Percentiles rank a stretch among this genome's conserved stretches.
Conservation (phyloP, 2,797 vertebrate species). For the Acanthornis magna region DNA sequence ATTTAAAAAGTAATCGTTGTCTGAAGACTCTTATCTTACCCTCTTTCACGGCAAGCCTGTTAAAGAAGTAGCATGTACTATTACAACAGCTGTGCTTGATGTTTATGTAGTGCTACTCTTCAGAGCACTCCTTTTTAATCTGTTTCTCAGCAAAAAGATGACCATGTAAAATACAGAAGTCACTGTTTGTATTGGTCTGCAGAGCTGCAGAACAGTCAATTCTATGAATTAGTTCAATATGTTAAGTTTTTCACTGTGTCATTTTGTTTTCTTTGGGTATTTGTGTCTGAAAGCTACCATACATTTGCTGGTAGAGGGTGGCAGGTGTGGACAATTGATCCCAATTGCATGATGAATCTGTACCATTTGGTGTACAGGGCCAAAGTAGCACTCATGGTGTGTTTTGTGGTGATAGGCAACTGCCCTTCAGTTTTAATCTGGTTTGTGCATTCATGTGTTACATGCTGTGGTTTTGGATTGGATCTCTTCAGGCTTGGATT, state of each 20-base stretch:
- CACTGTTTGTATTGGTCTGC: not conserved
- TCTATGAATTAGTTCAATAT: not conserved
- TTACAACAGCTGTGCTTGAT: not conserved
- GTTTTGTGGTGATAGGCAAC: not conserved
- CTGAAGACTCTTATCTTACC: not conserved
- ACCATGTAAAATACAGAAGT: not conserved
- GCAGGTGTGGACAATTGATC: not conserved
- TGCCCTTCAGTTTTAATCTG: not conserved
- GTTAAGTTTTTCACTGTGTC: not conserved
- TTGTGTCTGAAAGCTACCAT: not conserved
- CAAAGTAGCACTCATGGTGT: fast-evolving
- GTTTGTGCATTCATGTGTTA: not conserved
- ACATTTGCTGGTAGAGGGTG: not conserved
- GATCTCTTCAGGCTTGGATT: not conserved
- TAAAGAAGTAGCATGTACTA: not conserved
- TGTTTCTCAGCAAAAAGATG: not conserved
- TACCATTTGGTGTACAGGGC: not conserved
- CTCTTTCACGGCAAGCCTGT: not conserved
- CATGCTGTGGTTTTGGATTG: not conserved
- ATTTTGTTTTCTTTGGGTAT: not conserved
- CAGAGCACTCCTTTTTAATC: not conserved
- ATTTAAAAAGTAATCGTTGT: not conserved
- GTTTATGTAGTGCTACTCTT: not conserved
- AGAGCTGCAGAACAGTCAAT: not conserved
- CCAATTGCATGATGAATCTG: not conserved